phyloP scores from a whole-genome alignment of 2,888 invertebrate genomes.

The Altica lythri region DNA sequence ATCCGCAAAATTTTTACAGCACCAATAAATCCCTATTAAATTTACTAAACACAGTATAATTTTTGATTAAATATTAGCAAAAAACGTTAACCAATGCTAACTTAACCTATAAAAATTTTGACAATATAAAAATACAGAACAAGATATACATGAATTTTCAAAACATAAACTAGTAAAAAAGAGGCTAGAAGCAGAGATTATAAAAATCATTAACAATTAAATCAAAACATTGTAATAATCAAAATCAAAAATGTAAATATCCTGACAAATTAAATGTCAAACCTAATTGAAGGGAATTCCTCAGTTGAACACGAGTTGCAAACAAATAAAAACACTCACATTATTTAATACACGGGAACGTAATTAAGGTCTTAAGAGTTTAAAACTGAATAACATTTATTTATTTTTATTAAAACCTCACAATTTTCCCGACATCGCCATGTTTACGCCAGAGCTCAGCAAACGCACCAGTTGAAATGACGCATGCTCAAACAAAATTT shows the following conservation, averaged over 20 bases:
- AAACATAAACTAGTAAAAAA: background rate
- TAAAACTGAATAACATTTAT: slow-evolving; percentile 38
- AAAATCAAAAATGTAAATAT: slow-evolving; percentile 37
- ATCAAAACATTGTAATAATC: slow-evolving; percentile 13
- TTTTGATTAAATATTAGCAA: slow-evolving; percentile 2
- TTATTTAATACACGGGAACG: slow-evolving; percentile 37
- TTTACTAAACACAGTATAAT: too few species aligned
- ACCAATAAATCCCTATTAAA: too few species aligned
- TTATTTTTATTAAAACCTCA: slow-evolving; percentile 43
- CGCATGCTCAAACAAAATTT: slow-evolving; percentile 19
- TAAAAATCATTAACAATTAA: slow-evolving; percentile 7
- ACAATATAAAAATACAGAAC: slow-evolving; percentile 27
- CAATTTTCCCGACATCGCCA: slow-evolving; percentile 42
- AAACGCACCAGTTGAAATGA: slow-evolving; percentile 31
- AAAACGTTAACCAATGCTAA: slow-evolving; percentile 12
- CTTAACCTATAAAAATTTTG: slow-evolving; percentile 28
- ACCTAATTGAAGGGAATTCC: slow-evolving; percentile 17
- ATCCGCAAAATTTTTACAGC: too few species aligned
- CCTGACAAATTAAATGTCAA: slow-evolving; percentile 39
- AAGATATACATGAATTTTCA: slow-evolving; percentile 3
- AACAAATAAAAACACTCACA: slow-evolving; percentile 36
- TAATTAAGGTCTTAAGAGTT: slow-evolving; percentile 34
- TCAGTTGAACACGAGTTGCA: slow-evolving; percentile 11
- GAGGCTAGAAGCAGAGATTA: slow-evolving; percentile 24
- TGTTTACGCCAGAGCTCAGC: slow-evolving; percentile 42